Evolutionary conservation across 2,888 invertebrate genomes (phyloP), one percentile per base, ranked within the genome.

Genomic region (Eugnorisma glareosa): DNA sequence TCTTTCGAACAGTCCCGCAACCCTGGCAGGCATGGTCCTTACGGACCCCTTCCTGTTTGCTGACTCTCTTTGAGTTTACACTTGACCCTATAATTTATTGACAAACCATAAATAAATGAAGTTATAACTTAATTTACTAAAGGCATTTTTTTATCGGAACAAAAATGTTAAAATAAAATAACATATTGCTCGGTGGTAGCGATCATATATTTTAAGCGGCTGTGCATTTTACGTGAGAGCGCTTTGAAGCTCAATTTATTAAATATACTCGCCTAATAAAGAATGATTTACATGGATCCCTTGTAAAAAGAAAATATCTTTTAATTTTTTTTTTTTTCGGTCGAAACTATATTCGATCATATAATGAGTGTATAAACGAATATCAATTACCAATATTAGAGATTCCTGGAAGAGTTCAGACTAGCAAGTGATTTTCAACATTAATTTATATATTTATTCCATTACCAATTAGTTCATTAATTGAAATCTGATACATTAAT

Each of bases 161-260:
- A 48, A 70, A 37, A 45, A 6, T 54, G 15, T 68, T 35, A 54
- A 71, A 63, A 76, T 37, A 67, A 83, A 67, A 59, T 64, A 54
- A 31, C 18, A 61, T 57, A 73, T 70, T 57, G 69, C 21, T 73
- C 63, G 64, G 40, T 48, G 64, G 28, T 68, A 70, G 57, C 45
- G 72, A 73, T 64, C 76, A 71, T 80, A 81, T 79, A 81, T 83
- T 82, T 75, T 77, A 82, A 82, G 67, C 71, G 78, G 59, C 67
- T 70, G 63, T 68, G 63, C 57, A 84, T 81, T 85, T 81, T 76
- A 81, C 70, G 85, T 64, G 73, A 54, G n/a, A 75, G 28, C 54
- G 45, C 48, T 71, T 73, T 81, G 59, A 73, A 71, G 67, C 67
- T 73, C 43, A 70, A 77, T 81, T 83, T 68, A 71, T 68, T 75